phyloP scores from a whole-genome alignment of 2,888 invertebrate genomes.

The Trachelus stipa region DNA sequence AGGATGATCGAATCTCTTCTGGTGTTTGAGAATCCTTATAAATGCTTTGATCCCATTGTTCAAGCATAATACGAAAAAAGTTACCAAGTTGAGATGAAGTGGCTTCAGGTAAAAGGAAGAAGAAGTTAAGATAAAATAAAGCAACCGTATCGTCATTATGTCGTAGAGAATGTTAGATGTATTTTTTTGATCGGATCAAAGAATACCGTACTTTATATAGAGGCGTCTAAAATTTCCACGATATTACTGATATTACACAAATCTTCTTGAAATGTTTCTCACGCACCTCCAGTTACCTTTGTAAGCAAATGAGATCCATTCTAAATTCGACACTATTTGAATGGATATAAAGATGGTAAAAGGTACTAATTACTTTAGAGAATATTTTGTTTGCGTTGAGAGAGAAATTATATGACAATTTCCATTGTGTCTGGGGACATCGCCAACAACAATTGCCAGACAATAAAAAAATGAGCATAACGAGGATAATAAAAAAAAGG shows the following conservation, averaged over 20 bases:
- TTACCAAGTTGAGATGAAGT: not conserved
- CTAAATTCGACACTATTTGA: not conserved
- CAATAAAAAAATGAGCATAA: not conserved
- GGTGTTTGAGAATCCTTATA: not conserved
- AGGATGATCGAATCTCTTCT: not conserved
- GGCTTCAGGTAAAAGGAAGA: not conserved
- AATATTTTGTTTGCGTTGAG: not conserved
- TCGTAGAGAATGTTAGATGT: not conserved
- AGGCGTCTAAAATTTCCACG: not conserved
- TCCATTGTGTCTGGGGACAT: not conserved
- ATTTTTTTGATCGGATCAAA: not conserved
- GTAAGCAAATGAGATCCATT: not conserved
- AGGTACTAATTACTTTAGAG: too few species aligned
- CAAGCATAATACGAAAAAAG: not conserved
- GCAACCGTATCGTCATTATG: not conserved
- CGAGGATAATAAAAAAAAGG: not conserved
- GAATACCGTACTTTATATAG: not conserved
- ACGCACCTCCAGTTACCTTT: not conserved
- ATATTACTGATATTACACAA: not conserved
- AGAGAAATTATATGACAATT: not conserved
- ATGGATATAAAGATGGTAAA: not conserved
- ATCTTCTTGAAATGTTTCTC: not conserved
- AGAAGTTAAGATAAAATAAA: not conserved
- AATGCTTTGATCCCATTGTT: not conserved
- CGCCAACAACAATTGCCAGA: not conserved